Conservation (phyloP, 2,888 invertebrate genomes). For the Leptinotarsa peninsularis region DNA sequence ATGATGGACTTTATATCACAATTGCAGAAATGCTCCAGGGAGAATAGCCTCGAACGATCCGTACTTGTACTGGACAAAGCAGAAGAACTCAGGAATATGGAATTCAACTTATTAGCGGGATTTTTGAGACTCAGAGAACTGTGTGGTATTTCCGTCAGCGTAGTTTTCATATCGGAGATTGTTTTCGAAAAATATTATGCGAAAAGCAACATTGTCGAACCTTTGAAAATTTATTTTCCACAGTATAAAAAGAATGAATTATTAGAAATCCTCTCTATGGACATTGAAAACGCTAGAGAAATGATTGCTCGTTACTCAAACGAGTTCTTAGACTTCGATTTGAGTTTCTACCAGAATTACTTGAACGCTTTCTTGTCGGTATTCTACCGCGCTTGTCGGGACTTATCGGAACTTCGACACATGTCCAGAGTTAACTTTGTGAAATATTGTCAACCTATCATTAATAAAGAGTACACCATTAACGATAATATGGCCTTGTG, state of each 20-base stretch:
- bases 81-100: conserved; percentile 81
- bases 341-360: conserved; percentile 81
- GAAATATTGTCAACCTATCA: conserved; percentile 84
- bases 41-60: conserved; percentile 67
- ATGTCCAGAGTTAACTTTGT: conserved; percentile 82
- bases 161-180: conserved; percentile 82
- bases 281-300: conserved; percentile 60
- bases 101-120: conserved; percentile 78
- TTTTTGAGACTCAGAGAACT: conserved; percentile 82
- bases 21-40: conserved; percentile 55
- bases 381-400: conserved; percentile 86
- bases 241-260: conserved; percentile 84
- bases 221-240: conserved; percentile 80
- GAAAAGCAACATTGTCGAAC: conserved; percentile 77
- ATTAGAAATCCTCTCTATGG: conserved; percentile 66
- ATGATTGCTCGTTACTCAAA: conserved; percentile 51
- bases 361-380: conserved; percentile 85
- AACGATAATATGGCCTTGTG: conserved; percentile 80
- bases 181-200: conserved; percentile 84
- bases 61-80: conserved; percentile 84
- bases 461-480: conserved; percentile 73
- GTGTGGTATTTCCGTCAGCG: conserved; percentile 77
- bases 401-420: conserved; percentile 84
- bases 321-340: conserved; percentile 53
- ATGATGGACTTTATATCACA: conserved; percentile 74